Evolutionary conservation across 2,113 vertebrate species (phyloP), one percentile per base, ranked within the genome.

Genomic region (Sylvicapra grimmia): DNA sequence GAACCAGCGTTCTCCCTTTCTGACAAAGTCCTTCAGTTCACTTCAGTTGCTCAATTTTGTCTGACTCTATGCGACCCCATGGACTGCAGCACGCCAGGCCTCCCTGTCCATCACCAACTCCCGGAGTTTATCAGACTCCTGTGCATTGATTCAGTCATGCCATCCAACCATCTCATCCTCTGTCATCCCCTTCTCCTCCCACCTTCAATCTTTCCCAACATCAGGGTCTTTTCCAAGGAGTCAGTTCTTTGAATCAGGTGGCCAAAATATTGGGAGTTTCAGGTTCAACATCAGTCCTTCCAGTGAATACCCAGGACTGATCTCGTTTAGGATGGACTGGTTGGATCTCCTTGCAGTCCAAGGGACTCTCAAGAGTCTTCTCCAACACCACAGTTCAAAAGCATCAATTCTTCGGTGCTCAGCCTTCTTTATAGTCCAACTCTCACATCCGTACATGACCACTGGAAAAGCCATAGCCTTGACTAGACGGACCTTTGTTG

Each of bases 381-480:
- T 65, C 33, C 15, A 65, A 3, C 63, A 65, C 63, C 8, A 65
- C 63, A n/a, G 63, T n/a, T 65, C 15, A 19, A 65, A 65, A 65
- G 33, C 8, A 65, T 65, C 63, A 19, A 19, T 65, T 18, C 63
- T 19, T 4, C 0, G 0, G 63, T 1, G 3, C 63, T 65, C 63
- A 65, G 63, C 63, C 16, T n/a, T 4, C 16, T 65, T 18, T n/a
- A n/a, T n/a, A 65, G 63, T n/a, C 15, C 63, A 65, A 65, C 15
- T 65, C 31, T 65, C 33, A 65, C 63, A n/a, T 65, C 63, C 31
- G 2, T 65, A n/a, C 63, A 68, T 68, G 33, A n/a, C 16, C 4
- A 68, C 16, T 9, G 33, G 63, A 68, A 68, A 68, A 68, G n/a
- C 4, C 63, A 68, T 19, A 68, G 33, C 33, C 8, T 19, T 68